These are phyloP conservation scores for Spinus pinus DNA, from an alignment of 2,797 vertebrate genomes.

Conservation along the genomic window DNA sequence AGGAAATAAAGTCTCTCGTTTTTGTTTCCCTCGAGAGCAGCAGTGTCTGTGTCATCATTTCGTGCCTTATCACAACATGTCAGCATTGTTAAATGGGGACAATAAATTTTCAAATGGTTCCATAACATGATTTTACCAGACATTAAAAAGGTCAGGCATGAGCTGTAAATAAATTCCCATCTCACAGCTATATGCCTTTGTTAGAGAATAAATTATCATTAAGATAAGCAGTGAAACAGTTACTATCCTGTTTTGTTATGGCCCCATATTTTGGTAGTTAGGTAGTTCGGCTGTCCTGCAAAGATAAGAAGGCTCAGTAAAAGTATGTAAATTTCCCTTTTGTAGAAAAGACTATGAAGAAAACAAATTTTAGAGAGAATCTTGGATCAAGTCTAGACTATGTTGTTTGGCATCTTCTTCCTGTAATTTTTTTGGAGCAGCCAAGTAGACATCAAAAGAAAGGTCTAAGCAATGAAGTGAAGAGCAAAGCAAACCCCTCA, in stretches of 20 bases:
- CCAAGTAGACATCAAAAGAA: not conserved
- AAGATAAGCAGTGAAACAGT: not conserved
- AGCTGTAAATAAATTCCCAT: conserved; percentile 52
- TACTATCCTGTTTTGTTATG: not conserved
- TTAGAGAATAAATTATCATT: conserved; percentile 28
- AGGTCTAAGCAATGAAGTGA: not conserved
- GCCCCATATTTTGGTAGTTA: not conserved
- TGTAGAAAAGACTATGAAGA: not conserved
- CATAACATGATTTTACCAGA: conserved; percentile 32
- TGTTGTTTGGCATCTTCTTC: not conserved
- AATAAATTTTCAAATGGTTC: conserved; percentile 42
- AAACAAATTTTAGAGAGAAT: not conserved
- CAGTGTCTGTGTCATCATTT: no score
- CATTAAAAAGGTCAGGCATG: conserved; percentile 48
- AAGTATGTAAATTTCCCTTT: not conserved
- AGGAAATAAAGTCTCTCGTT: no score
- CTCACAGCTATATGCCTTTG: not conserved
- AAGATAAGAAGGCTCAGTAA: not conserved
- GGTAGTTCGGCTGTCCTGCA: not conserved
- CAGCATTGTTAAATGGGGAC: conserved; percentile 33
- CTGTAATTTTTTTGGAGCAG: not conserved
- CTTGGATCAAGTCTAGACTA: not conserved
- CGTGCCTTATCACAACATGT: conserved; percentile 23
- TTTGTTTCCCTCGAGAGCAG: no score
- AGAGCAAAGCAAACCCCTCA: not conserved